These are phyloP conservation scores for Henricia sp. DNA, from an alignment of 53 echinoderm and acorn worm genomes.

Conservation along the genomic window DNA sequence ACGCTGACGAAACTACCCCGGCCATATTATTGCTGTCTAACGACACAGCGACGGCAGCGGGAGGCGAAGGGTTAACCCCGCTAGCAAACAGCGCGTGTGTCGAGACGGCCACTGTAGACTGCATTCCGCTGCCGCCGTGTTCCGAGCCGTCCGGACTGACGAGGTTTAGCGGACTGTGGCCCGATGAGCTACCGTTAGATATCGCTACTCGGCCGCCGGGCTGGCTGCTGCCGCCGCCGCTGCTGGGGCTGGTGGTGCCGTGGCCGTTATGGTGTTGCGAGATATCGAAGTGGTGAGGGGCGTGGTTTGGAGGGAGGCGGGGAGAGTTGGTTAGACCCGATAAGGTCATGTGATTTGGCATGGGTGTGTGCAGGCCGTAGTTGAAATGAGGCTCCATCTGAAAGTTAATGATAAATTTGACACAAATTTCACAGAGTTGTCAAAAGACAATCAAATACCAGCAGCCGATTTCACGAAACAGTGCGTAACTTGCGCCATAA, in stretches of 20 bases:
- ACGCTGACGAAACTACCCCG: slow-evolving; percentile 24
- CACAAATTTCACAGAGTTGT: too few species aligned
- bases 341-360: slow-evolving; percentile 21
- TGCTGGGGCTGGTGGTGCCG: background rate
- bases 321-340: slow-evolving; percentile 57
- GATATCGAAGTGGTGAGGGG: slow-evolving; percentile 55
- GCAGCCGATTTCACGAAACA: too few species aligned
- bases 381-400: slow-evolving; percentile 51
- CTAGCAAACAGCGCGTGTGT: slow-evolving; percentile 55
- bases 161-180: slow-evolving; percentile 51
- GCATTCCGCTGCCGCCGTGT: slow-evolving; percentile 15
- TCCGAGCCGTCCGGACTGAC: slow-evolving; percentile 57
- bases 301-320: slow-evolving; percentile 57
- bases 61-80: slow-evolving; percentile 73
- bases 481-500: too few species aligned
- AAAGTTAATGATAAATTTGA: too few species aligned
- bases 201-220: slow-evolving; percentile 6
- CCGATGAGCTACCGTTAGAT: slow-evolving; percentile 34
- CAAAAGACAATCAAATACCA: too few species aligned
- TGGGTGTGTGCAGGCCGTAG: slow-evolving; percentile 39
- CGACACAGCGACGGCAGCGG: slow-evolving; percentile 68
- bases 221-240: slow-evolving; percentile 1
- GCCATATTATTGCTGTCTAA: slow-evolving; percentile 50
- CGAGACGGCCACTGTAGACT: slow-evolving; percentile 26
- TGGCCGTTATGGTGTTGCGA: slow-evolving; percentile 3